Evolutionary conservation across 2,113 vertebrate species (phyloP), one percentile per base, ranked within the genome.

Genomic region (Sorex araneus): DNA sequence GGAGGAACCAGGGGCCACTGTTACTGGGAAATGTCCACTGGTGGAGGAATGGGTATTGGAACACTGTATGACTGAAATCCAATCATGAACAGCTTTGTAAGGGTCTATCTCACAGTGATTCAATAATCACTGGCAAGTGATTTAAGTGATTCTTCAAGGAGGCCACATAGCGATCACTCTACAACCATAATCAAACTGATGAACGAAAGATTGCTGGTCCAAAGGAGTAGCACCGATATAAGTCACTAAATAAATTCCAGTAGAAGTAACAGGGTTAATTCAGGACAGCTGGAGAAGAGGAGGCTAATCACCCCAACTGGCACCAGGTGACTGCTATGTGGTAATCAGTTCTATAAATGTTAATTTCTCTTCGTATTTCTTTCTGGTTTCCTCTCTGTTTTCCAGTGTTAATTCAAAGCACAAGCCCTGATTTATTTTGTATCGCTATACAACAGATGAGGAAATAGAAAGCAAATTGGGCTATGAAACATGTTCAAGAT

Each of bases 391-490:
- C 40, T 40, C 40, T 40, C 40, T 40, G 11, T 45, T 74, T 32
- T 54, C 9, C 25, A 43, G 66, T 25, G 32, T 34, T 57, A 92
- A 80, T 43, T 13, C 54, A 64, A 94, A 77, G 21, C 16, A 64
- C 84, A 83, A 57, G 21, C 8, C 16, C 54, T 50, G 32, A 28
- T 8, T 40, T 34, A 12, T 21, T 54, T 73, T 85, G 89, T 87
- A 85, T 60, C 78, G 57, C 50, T n/a, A 15, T 60, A 66, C 86
- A 45, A 67, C 13, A 79, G 19, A 34, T 89, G 30, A 84, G 32
- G 3, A 45, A 74, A 57, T 32, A 47, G n/a, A 87, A 84, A 2
- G 27, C 34, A 57, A 90, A 91, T 93, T 84, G 57, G 18, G 43
- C 67, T 70, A 28, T 71, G 32, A 77, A 63, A 63, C 19, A 60